phyloP scores from a whole-genome alignment of 1,140 invertebrate genomes.

The Heliconius himera region DNA sequence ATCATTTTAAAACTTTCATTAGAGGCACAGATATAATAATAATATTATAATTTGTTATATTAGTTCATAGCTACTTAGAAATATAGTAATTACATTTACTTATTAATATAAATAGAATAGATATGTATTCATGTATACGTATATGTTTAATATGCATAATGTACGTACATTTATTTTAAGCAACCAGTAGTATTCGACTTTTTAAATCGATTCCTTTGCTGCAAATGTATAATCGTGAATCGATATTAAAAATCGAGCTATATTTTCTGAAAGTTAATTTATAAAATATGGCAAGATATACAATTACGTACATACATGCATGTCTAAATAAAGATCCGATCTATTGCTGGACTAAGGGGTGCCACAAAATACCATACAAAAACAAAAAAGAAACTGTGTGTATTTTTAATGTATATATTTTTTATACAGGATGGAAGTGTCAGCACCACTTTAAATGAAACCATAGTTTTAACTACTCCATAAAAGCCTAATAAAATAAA shows the following conservation, averaged over 20 bases:
- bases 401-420: no score
- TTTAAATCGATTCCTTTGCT: background rate
- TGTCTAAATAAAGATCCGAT: no score
- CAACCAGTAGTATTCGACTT: background rate
- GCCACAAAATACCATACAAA: no score
- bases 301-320: no score
- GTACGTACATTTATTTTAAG: background rate
- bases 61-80: background rate
- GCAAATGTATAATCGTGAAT: background rate
- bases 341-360: no score
- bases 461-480: no score
- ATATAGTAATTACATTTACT: background rate
- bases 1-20: background rate
- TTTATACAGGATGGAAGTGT: no score
- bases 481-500: no score
- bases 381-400: no score
- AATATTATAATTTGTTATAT: background rate
- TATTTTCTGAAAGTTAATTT: background rate
- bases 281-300: background rate
- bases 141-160: background rate
- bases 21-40: background rate
- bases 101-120: background rate
- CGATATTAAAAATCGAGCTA: background rate
- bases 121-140: background rate
- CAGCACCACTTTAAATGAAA: no score